Evolutionary conservation across 2,797 vertebrate species (phyloP).

Genomic region (Tangara arthus): DNA sequence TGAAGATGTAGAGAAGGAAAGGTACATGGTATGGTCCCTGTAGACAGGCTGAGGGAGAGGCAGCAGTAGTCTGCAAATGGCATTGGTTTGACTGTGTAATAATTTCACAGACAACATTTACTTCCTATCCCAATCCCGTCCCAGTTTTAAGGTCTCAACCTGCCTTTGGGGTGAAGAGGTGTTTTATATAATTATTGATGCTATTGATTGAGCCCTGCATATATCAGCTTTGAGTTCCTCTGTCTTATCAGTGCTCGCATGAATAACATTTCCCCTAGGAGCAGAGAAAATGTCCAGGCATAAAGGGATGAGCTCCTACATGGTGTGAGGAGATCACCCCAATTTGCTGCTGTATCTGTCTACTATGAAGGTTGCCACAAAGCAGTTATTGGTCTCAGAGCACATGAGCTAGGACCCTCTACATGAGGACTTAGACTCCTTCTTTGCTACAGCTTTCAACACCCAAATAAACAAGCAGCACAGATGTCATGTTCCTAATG

Average conservation of each 20-base stretch:
- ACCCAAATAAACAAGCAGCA: not conserved
- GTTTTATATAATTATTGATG: not conserved
- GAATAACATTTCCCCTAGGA: not conserved
- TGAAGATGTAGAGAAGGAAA: not conserved
- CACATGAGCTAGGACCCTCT: not conserved
- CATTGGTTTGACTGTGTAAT: not conserved
- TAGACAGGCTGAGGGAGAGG: not conserved
- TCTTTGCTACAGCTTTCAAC: not conserved
- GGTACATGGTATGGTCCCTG: not conserved
- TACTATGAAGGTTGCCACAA: not conserved
- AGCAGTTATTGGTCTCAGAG: not conserved
- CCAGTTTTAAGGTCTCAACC: not conserved
- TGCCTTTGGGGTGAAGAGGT: not conserved
- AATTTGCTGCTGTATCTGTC: not conserved
- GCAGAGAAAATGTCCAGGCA: not conserved
- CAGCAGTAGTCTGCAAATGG: not conserved
- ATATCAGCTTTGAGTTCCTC: not conserved
- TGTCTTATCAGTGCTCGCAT: not conserved
- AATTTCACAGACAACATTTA: not conserved
- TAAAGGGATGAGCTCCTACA: not conserved
- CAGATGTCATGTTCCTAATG: not conserved
- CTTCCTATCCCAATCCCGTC: not conserved
- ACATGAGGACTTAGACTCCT: not conserved
- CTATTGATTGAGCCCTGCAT: not conserved
- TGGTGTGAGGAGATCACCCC: not conserved